Base-by-base conservation (phyloP, 2,113 vertebrate species). In the Petromus typicus region DNA sequence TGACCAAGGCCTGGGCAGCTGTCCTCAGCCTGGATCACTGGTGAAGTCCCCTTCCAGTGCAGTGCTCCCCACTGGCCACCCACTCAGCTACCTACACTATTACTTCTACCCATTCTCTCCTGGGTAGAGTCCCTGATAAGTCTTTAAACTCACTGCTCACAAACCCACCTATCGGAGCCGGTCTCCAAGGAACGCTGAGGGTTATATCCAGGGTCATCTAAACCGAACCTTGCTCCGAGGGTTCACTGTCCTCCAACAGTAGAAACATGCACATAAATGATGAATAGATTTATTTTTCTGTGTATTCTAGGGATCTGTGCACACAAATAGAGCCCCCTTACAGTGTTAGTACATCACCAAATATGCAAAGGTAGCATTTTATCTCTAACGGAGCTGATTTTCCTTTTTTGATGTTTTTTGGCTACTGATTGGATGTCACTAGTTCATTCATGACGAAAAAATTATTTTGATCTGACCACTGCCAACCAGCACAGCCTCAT, bases 321-420 rank as follows among this genome's bases (percentile, higher is more conserved):
- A 48, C 75, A 59, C 84, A 59, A 90, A 59, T n/a, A 34, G 59
- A 43, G 17, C 37, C 51, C 3, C 64, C 43, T 34, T 66, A 45
- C 93, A 93, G 32, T 85, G 73, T n/a, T 85, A 86, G 32, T 34
- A 63, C 34, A 25, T 40, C 92, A 66, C 20, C 34, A 88, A 73
- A 78, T 43, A 66, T 4, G 48, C 40, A 73, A 91, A 54, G 86
- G 66, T 6, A 87, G n/a, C 45, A 30, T 88, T 81, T 59, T 37
- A 71, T 43, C 25, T 71, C 5, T 13, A 17, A 85, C 20, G 34
- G 22, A 69, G 27, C 17, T 20, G 7, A 30, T 43, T 63, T 63
- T 85, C 25, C 37, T 30, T 71, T 1, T 43, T 25, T 43, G 32
- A 51, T 51, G 7, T n/a, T 57, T 94, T 59, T 37, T 5, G 30